Conservation (phyloP, 2,113 vertebrate species). For the Felis catus region DNA sequence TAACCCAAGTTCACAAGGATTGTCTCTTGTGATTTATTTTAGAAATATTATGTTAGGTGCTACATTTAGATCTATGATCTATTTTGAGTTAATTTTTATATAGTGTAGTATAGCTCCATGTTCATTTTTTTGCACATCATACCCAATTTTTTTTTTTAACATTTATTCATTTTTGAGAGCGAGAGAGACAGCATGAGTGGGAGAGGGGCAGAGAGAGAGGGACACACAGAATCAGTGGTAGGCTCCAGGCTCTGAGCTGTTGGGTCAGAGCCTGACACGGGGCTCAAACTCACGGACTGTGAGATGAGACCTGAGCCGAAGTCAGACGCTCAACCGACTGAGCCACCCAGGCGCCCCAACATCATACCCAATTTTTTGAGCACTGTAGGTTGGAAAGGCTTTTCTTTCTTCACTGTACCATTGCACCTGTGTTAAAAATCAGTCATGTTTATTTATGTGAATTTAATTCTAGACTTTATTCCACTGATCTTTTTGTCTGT, state of each 20-base stretch:
- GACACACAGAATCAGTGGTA: too few relatives aligned
- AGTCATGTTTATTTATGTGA: background rate
- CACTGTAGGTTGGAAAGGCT: background rate
- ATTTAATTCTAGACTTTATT: background rate
- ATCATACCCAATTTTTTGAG: background rate
- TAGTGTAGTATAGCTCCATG: background rate
- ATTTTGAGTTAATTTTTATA: background rate
- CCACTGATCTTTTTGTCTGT: background rate
- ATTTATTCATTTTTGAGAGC: too few relatives aligned
- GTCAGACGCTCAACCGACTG: too few relatives aligned
- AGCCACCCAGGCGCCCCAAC: too few relatives aligned
- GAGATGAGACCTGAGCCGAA: too few relatives aligned
- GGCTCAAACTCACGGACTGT: too few relatives aligned
- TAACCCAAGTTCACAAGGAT: background rate
- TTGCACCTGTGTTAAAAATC: background rate
- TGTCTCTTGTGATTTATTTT: background rate
- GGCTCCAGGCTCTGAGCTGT: too few relatives aligned
- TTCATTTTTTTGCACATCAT: background rate
- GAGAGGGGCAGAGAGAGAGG: too few relatives aligned
- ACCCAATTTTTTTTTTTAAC: background rate
- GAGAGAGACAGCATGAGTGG: too few relatives aligned
- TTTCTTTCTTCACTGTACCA: background rate
- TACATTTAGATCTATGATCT: background rate
- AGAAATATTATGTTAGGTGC: background rate
- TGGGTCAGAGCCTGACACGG: too few relatives aligned